Evolutionary conservation across 1,140 invertebrate species (phyloP), one percentile per base, ranked within the genome.

Genomic region (Agrypnia vestita): DNA sequence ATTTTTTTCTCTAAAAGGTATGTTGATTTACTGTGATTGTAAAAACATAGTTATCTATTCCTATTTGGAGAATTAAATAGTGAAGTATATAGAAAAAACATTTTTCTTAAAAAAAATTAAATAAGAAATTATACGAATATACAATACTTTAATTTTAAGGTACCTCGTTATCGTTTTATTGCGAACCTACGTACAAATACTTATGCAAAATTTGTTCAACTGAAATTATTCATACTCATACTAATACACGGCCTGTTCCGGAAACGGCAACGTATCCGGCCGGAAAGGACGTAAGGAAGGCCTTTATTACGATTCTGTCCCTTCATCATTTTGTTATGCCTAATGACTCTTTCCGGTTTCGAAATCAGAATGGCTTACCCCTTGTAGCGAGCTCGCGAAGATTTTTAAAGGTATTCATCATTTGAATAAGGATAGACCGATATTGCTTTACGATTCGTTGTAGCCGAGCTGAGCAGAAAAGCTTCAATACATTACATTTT

Each of bases 271-370:
- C 17, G 25, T 21, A 53, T 73, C 69, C 69, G 69, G 25, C 64
- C 15, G 69, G 69, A 73, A 53, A 55, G 69, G 69, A 73, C 51
- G 49, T 35, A 73, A 73, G 69, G 69, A 73, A 51, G 25, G 69
- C 69, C 25, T 73, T 73, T 73, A 73, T 73, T 51, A 73, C 69
- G 13, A 55, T 55, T 53, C 47, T 35, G 69, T 35, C 69, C 12
- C 46, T 44, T 19, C 64, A 46, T 69, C 69, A 73, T 73, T 73
- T 73, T 73, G 69, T 73, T 55, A 55, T 35, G 69, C 47, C 69
- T 73, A 73, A 73, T 73, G 69, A 73, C 49, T 15, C 19, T 55
- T 73, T 55, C 69, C 47, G 69, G 61, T 25, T 25, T 25, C 13
- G 25, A 64, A 35, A 51, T 51, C 49, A 51, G 13, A 64, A 64